Percentiles rank a stretch among this genome's conserved stretches.
Conservation (phyloP, 2,113 vertebrate species). For the Zosterops borbonicus region DNA sequence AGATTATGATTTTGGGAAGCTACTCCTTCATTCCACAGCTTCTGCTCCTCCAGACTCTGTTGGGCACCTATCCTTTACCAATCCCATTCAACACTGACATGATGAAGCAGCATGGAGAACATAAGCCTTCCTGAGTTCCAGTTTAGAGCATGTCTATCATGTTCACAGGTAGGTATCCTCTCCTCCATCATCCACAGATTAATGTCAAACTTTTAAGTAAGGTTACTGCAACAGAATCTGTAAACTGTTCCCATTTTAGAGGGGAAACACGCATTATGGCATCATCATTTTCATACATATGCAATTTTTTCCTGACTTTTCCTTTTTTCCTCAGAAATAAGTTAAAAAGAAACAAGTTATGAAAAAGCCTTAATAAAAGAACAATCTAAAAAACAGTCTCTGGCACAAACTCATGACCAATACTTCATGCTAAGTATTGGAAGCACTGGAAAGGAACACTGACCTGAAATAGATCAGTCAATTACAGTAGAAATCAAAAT, state of each 20-base stretch:
- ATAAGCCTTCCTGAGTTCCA: not conserved
- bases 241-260: not conserved
- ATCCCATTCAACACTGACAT: fast-evolving
- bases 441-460: not conserved
- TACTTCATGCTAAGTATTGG: not conserved
- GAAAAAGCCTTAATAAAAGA: not conserved
- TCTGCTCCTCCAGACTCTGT: not conserved
- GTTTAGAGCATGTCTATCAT: not conserved
- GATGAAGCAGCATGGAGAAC: not conserved
- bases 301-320: not conserved
- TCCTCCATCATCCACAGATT: not conserved
- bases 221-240: not conserved
- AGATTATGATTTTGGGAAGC: not conserved
- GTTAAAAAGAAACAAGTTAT: not conserved
- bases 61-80: not conserved
- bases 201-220: not conserved
- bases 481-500: not conserved
- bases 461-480: not conserved
- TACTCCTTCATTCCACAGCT: not conserved
- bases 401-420: not conserved
- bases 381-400: not conserved
- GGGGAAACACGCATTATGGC: not conserved
- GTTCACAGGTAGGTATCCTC: not conserved
- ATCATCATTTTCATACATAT: not conserved
- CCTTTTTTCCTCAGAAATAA: not conserved